Conservation (phyloP, 2,113 vertebrate species). For the Cisticola juncidis region DNA sequence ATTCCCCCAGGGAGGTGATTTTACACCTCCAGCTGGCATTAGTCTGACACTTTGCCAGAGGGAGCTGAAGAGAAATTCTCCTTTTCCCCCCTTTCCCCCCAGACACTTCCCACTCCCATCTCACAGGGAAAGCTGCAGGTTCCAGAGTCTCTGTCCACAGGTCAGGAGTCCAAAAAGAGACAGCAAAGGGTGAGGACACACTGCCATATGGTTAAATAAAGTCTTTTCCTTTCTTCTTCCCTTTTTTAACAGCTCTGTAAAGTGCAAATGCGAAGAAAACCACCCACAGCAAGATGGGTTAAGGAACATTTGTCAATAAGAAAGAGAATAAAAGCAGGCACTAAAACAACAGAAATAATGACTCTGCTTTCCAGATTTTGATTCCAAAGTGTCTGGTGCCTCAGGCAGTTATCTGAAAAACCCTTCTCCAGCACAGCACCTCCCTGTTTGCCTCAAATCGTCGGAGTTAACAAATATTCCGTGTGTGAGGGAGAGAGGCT, state of each 20-base stretch:
- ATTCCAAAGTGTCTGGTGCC: conserved; percentile 69
- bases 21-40: neutral
- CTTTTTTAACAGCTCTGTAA: conserved; percentile 37
- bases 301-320: conserved; percentile 46
- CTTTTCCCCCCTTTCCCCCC: neutral
- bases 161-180: neutral
- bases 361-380: conserved; percentile 67
- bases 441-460: conserved; percentile 32
- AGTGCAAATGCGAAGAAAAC: conserved; percentile 39
- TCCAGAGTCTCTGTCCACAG: neutral
- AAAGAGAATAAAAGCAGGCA: conserved; percentile 51
- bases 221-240: neutral
- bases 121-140: neutral
- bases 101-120: neutral
- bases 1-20: neutral
- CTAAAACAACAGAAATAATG: conserved; percentile 67
- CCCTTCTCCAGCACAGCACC: conserved; percentile 23
- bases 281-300: conserved; percentile 51
- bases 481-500: neutral
- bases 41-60: neutral
- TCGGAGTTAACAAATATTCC: conserved; percentile 51
- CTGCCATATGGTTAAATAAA: neutral
- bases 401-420: conserved; percentile 58
- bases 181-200: neutral
- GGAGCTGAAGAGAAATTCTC: neutral